Conservation (phyloP, 2,797 vertebrate species). For the Scolopax bukidnonensis region DNA sequence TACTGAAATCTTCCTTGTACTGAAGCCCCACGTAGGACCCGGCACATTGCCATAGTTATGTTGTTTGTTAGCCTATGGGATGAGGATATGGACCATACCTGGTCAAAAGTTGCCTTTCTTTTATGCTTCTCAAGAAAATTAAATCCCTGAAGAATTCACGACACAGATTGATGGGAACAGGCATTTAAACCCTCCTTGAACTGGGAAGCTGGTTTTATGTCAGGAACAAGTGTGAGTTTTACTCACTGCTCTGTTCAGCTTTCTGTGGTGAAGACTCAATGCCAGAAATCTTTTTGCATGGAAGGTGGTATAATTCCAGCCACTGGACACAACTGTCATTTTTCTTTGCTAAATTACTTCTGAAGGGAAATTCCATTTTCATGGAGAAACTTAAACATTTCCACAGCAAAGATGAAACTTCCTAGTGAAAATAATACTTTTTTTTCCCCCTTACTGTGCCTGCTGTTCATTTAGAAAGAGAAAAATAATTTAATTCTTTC, state of each 20-base stretch:
- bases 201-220: not conserved
- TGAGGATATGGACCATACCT: not conserved
- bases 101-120: not conserved
- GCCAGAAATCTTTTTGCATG: constrained; percentile 14
- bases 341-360: constrained; percentile 27
- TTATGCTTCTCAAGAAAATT: not conserved
- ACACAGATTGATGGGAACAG: not conserved
- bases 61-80: not conserved
- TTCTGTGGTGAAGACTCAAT: constrained; percentile 11
- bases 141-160: not conserved
- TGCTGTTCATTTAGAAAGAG: not conserved
- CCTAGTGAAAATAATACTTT: constrained; percentile 9
- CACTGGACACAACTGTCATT: constrained; percentile 12
- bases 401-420: constrained; percentile 56
- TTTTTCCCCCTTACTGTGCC: not conserved
- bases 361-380: constrained; percentile 56
- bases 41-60: fast-evolving
- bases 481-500: not conserved
- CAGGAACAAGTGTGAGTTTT: constrained; percentile 31
- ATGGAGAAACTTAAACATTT: constrained; percentile 49
- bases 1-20: not conserved
- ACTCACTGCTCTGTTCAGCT: not conserved
- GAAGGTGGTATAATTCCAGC: constrained; percentile 50
- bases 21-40: fast-evolving
- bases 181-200: constrained; percentile 32